phyloP scores from a whole-genome alignment of 2,113 vertebrate genomes.

The Bos javanicus region DNA sequence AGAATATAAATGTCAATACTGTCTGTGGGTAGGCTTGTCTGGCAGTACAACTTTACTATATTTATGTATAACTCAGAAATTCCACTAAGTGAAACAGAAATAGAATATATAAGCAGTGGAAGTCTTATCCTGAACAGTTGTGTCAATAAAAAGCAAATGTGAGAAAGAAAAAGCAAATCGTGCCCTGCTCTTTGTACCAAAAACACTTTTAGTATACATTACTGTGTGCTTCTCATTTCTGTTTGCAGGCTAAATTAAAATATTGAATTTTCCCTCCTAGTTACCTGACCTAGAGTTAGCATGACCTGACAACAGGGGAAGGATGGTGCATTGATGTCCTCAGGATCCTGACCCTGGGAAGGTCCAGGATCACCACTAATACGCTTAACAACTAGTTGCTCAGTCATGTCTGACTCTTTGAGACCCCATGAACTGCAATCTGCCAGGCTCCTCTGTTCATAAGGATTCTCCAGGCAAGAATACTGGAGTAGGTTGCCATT shows the following conservation, averaged over 20 bases:
- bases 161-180: background rate
- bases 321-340: background rate
- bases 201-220: background rate
- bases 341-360: background rate
- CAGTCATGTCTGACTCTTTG: background rate
- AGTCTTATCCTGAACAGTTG: background rate
- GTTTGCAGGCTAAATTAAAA: background rate
- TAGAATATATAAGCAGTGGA: background rate
- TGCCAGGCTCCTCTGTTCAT: background rate
- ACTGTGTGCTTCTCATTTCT: background rate
- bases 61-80: background rate
- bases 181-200: background rate
- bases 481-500: background rate
- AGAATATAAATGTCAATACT: constrained; percentile 1
- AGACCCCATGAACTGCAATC: background rate
- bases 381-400: background rate
- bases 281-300: background rate
- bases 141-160: background rate
- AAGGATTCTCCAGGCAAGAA: background rate
- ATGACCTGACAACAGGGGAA: background rate
- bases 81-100: background rate
- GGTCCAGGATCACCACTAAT: background rate
- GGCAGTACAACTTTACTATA: background rate
- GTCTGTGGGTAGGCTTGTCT: background rate
- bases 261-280: background rate